Percentiles rank a stretch among this genome's conserved stretches.
phyloP scores from a whole-genome alignment of 2,113 vertebrate species.

The Tragelaphus scriptus region DNA sequence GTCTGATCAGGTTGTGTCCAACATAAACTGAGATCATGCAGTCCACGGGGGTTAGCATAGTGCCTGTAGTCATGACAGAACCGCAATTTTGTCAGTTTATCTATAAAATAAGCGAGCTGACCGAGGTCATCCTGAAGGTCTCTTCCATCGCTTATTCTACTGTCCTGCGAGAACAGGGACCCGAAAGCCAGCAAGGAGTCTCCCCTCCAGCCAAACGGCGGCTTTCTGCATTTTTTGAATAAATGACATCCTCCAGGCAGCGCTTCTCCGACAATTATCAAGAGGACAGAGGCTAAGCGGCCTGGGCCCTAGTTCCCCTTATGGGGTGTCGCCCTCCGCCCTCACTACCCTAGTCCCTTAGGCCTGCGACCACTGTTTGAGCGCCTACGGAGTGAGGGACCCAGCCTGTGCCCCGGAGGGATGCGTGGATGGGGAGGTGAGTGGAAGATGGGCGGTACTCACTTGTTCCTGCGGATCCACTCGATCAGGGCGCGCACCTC shows the following conservation, averaged over 20 bases:
- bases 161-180: not conserved
- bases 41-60: not conserved
- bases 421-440: rapidly evolving
- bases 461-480: constrained; percentile 94
- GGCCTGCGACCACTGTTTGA: not conserved
- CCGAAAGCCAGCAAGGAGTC: not conserved
- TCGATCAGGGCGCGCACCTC: constrained; percentile 90
- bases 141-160: not conserved
- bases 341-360: not conserved
- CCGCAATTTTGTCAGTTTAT: not conserved
- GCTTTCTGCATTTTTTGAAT: not conserved
- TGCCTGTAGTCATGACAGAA: not conserved
- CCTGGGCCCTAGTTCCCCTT: not conserved
- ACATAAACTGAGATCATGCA: not conserved
- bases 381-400: not conserved
- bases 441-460: constrained; percentile 53
- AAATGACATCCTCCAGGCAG: not conserved
- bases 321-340: not conserved
- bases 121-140: not conserved
- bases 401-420: not conserved
- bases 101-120: not conserved
- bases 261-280: not conserved
- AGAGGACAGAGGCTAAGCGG: not conserved
- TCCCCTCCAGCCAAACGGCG: not conserved
- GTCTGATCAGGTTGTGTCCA: not conserved